Base-by-base conservation (phyloP, 2,113 vertebrate genomes). In the Pelobates fuscus region DNA sequence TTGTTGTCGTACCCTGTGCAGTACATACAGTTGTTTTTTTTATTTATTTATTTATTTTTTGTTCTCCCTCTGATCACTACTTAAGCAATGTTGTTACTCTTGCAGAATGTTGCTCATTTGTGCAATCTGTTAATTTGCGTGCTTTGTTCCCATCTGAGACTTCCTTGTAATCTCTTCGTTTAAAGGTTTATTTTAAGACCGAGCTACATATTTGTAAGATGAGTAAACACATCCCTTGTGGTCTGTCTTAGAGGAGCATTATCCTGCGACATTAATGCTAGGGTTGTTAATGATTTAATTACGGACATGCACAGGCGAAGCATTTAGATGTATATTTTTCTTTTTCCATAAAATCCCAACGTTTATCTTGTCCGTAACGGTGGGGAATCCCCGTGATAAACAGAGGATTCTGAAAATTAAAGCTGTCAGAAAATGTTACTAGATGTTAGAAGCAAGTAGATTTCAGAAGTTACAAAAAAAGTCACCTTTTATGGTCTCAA, bases 251-350 rank as follows among this genome's bases (percentile, higher is more conserved):
- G 43, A 32, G 21, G 41, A 49, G 41, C 18, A 24, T 62, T 32
- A 71, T 62, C 41, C 41, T 14, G 20, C 25, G 41, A 49, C 25
- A 23, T 29, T 71, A 71, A 62, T 71, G 21, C 41, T 29, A 23
- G 44, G 58, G 17, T 49, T 61, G 57, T 49, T 71, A 71, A 71
- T 71, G 69, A 61, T 71, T 71, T 71, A 71, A 71, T 71, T 71
- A 46, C 69, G n/a, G 58, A 18, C 69, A 24, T 52, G 55, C 41
- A 30, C 57, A 71, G 43, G 49, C 58, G 61, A n/a, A 25, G 23
- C 21, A 21, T 21, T n/a, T 30, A 46, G 8, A 12, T 49, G 5
- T 32, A 20, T 54, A 20, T 52, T 49, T 18, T 64, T 52, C 17
- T 29, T 52, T 2, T 49, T 12, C 20, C 7, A 4, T 20, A 1